Conservation (phyloP, 2,797 vertebrate species). For the Botia almorhae region DNA sequence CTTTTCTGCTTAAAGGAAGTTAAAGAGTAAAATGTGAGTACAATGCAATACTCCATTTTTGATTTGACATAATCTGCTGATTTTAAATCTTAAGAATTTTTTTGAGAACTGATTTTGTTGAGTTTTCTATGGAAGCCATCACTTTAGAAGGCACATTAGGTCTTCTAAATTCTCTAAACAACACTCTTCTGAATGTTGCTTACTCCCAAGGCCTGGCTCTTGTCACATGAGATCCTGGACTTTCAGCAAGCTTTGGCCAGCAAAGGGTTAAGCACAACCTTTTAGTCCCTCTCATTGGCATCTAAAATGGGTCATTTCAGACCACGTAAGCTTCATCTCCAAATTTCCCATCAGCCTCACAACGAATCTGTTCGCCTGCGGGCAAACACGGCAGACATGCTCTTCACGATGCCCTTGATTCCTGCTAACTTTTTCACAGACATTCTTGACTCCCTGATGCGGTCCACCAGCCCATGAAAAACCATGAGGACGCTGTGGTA, state of each 20-base stretch:
- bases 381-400: constrained; percentile 79
- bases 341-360: constrained; percentile 57
- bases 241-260: background rate
- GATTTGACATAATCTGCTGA: constrained; percentile 4
- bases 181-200: constrained; percentile 1
- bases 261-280: constrained; percentile 1
- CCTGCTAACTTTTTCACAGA: constrained; percentile 73
- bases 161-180: background rate
- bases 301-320: constrained; percentile 40
- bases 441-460: constrained; percentile 73
- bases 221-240: constrained; percentile 11
- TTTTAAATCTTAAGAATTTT: background rate
- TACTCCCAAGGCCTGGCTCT: background rate
- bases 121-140: constrained; percentile 10
- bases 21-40: background rate
- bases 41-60: constrained; percentile 5
- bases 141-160: constrained; percentile 13
- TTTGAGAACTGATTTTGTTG: constrained; percentile 24
- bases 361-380: constrained; percentile 79
- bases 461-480: constrained; percentile 77
- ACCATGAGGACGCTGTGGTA: constrained; percentile 80
- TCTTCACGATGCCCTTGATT: constrained; percentile 81
- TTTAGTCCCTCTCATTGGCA: background rate
- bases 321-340: constrained; percentile 28
- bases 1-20: constrained; percentile 6